Evolutionary conservation across 2,113 vertebrate genomes (phyloP).

Genomic region (Tympanuchus pallidicinctus): DNA sequence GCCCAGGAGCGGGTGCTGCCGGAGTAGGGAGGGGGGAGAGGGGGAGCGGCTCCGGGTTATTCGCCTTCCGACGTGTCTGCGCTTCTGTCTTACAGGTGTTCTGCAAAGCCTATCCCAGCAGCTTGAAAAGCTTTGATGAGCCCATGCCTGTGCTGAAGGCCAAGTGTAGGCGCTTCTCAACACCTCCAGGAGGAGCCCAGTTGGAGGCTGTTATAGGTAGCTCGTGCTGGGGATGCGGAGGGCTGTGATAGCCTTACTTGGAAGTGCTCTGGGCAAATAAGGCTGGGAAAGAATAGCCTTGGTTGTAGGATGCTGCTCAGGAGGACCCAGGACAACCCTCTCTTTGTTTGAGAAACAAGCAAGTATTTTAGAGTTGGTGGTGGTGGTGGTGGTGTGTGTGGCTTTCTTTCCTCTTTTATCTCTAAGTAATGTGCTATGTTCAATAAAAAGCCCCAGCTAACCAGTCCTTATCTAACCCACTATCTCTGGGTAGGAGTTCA

Average conservation of each 20-base stretch:
- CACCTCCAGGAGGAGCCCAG: neutral
- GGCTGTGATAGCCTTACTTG: neutral
- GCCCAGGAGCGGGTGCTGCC: neutral
- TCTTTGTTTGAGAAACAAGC: neutral
- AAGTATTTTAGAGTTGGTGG: neutral
- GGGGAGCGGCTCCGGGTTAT: neutral
- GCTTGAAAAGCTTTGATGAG: neutral
- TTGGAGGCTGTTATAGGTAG: neutral
- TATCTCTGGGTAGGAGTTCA: neutral
- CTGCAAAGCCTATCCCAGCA: neutral
- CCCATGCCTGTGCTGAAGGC: neutral
- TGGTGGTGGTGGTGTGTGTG: neutral
- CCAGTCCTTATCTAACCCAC: conserved; percentile 17
- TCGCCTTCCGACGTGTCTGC: neutral
- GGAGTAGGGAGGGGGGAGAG: neutral
- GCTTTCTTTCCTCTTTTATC: neutral
- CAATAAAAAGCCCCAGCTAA: neutral
- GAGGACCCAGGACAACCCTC: neutral
- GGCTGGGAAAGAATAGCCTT: neutral
- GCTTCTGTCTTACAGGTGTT: neutral
- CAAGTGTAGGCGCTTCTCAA: neutral
- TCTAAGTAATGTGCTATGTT: neutral
- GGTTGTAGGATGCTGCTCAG: neutral
- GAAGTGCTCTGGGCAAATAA: neutral
- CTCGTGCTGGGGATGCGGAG: neutral